Percentiles rank a stretch among this genome's conserved stretches.
These are phyloP conservation scores for Petrophora chlorosata DNA, from an alignment of 2,888 invertebrate genomes.

Conservation along the genomic window DNA sequence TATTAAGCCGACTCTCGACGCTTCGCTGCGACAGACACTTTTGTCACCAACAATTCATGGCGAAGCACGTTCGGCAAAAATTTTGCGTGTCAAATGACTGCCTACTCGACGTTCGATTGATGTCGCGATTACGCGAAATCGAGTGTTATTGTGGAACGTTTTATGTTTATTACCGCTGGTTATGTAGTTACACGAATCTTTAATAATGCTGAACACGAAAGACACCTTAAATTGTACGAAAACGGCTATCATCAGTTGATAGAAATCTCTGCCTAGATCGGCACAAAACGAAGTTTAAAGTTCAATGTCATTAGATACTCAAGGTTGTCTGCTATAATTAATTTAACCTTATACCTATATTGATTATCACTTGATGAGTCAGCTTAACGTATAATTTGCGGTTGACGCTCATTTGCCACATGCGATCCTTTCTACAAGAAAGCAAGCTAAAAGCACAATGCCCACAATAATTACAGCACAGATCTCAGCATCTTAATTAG, in stretches of 20 bases:
- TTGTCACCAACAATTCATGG: conserved; percentile 79
- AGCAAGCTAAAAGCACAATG: too few relatives aligned
- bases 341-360: too few relatives aligned
- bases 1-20: conserved; percentile 78
- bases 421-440: too few relatives aligned
- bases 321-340: too few relatives aligned
- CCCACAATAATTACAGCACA: conserved; percentile 18
- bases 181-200: conserved; percentile 33
- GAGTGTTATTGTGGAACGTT: conserved; percentile 53
- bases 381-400: too few relatives aligned
- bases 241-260: conserved; percentile 19
- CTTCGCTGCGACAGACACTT: conserved; percentile 76
- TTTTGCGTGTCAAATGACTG: conserved; percentile 76
- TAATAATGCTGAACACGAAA: conserved; percentile 29
- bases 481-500: conserved; percentile 57
- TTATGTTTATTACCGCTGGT: conserved; percentile 52
- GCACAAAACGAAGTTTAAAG: too few relatives aligned
- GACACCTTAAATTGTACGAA: conserved; percentile 19
- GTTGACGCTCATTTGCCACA: too few relatives aligned
- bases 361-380: too few relatives aligned
- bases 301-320: too few relatives aligned
- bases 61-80: conserved; percentile 77
- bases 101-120: conserved; percentile 60
- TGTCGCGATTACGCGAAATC: conserved; percentile 59
- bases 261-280: conserved; percentile 17